Evolutionary conservation across 1,140 invertebrate species (phyloP).

Genomic region (Heliconius hermathena): DNA sequence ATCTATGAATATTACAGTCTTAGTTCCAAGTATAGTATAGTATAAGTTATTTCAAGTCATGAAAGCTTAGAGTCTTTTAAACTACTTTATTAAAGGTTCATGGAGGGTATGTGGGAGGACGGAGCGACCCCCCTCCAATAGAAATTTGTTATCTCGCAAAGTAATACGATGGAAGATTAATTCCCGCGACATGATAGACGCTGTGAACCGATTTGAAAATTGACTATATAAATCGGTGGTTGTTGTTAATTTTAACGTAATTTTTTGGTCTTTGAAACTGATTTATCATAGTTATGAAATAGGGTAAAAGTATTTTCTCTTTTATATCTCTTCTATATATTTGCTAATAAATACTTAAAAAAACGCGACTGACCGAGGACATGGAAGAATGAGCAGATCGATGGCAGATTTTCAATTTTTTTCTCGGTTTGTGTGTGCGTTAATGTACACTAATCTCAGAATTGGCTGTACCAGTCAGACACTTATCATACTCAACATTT

Average conservation of each 20-base stretch:
- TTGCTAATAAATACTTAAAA: no score
- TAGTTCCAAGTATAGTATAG: not conserved
- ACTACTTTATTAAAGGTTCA: conserved; percentile 16
- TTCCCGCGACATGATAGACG: conserved; percentile 56
- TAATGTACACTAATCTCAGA: no score
- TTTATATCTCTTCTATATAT: no score
- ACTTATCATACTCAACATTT: no score
- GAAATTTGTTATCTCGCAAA: conserved; percentile 66
- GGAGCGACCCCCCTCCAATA: conserved; percentile 35
- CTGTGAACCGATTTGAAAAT: conserved; percentile 44
- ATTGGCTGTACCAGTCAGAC: no score
- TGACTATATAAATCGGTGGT: conserved; percentile 29
- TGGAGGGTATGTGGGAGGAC: conserved; percentile 34
- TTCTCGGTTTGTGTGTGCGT: no score
- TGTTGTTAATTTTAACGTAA: not conserved
- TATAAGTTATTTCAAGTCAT: conserved; percentile 6
- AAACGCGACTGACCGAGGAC: no score
- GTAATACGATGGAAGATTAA: conserved; percentile 66
- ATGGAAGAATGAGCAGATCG: no score
- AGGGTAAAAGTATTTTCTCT: no score
- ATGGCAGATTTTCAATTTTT: no score
- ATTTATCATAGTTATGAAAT: no score
- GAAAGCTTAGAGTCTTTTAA: conserved; percentile 11
- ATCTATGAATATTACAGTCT: not conserved
- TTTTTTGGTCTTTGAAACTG: not conserved